phyloP scores from a whole-genome alignment of 2,113 vertebrate genomes.

The Lampris megalopsis region DNA sequence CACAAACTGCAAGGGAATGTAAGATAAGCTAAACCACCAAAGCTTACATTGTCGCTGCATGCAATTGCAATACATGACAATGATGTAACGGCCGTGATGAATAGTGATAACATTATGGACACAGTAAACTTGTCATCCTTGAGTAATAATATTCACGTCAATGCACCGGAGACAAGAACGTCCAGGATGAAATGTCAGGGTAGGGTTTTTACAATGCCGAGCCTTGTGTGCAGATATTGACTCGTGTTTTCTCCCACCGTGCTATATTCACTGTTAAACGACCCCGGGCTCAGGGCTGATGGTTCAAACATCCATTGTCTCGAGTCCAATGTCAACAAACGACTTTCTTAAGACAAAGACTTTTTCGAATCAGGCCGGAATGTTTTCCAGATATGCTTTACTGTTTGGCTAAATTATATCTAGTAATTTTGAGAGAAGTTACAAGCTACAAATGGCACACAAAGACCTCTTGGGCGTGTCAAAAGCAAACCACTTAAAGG shows the following conservation, averaged over 20 bases:
- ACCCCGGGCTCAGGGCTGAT: background rate
- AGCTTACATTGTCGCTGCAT: background rate
- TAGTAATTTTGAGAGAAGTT: constrained; percentile 56
- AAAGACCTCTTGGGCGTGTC: constrained; percentile 45
- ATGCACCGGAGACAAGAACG: background rate
- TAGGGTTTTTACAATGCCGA: no score
- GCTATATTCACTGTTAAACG: background rate
- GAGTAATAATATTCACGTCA: background rate
- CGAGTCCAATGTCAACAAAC: no score
- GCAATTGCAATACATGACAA: background rate
- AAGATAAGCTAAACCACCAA: background rate
- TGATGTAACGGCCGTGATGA: no score
- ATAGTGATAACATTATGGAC: background rate
- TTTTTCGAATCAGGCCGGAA: constrained; percentile 13
- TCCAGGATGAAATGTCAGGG: no score
- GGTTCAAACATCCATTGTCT: no score
- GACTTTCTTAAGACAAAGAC: background rate
- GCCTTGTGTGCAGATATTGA: no score
- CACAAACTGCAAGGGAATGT: background rate
- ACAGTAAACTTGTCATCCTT: background rate
- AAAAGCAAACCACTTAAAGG: constrained; percentile 36
- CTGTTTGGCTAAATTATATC: constrained; percentile 55
- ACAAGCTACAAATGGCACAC: constrained; percentile 56
- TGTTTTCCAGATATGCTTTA: constrained; percentile 42
- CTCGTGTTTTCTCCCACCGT: no score